These are phyloP conservation scores for Apolygus lucorum DNA, from an alignment of 1,140 invertebrate species.

Conservation along the genomic window DNA sequence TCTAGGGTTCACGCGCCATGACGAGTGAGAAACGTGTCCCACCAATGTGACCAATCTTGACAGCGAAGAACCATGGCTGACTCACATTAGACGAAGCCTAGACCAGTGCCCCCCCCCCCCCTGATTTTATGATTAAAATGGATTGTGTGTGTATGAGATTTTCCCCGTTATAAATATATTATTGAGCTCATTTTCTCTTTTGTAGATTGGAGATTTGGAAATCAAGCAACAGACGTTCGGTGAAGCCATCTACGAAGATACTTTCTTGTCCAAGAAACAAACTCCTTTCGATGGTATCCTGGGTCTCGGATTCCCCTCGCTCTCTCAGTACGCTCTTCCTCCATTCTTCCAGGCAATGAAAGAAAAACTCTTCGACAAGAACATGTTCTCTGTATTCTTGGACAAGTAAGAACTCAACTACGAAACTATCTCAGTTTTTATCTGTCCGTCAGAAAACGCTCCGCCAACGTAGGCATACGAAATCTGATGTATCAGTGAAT, in stretches of 20 bases:
- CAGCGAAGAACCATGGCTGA: too few relatives aligned
- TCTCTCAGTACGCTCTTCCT: neutral
- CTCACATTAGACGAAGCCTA: too few relatives aligned
- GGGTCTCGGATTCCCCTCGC: slow-evolving; percentile 45
- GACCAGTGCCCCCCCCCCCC: too few relatives aligned
- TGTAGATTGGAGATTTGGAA: slow-evolving; percentile 16
- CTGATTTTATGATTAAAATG: too few relatives aligned
- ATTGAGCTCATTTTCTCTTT: neutral
- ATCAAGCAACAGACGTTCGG: slow-evolving; percentile 5
- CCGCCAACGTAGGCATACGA: too few relatives aligned
- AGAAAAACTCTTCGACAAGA: neutral
- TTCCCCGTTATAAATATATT: neutral
- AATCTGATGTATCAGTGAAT: too few relatives aligned
- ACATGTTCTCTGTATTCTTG: neutral
- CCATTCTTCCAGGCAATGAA: neutral
- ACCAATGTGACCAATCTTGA: too few relatives aligned
- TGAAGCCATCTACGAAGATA: neutral
- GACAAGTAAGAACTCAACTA: neutral
- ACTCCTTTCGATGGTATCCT: slow-evolving; percentile 53
- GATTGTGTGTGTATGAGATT: too few relatives aligned
- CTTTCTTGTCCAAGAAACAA: neutral
- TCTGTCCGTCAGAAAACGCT: too few relatives aligned
- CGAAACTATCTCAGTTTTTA: too few relatives aligned
- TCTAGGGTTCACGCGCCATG: too few relatives aligned
- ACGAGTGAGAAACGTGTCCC: too few relatives aligned